These are phyloP conservation scores for Bettongia penicillata DNA, from an alignment of 2,113 vertebrate species.

Conservation along the genomic window DNA sequence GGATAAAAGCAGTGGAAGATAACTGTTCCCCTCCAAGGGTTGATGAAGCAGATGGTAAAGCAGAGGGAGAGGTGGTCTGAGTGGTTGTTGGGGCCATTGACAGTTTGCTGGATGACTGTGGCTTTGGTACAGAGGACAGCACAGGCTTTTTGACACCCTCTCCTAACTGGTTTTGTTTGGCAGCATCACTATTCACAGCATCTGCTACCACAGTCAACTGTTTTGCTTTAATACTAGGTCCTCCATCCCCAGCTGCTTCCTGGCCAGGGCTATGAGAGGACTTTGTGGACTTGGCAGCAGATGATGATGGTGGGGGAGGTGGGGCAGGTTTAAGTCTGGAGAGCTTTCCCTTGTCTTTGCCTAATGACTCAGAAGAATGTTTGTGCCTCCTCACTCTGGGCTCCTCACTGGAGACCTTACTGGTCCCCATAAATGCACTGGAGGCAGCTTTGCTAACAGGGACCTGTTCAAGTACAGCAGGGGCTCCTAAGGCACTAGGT, in stretches of 20 bases:
- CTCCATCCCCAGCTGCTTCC: conserved; percentile 83
- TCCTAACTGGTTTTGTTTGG: conserved; percentile 82
- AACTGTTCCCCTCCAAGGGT: conserved; percentile 77
- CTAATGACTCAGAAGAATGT: conserved; percentile 83
- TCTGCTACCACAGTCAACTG: conserved; percentile 81
- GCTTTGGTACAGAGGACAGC: conserved; percentile 88
- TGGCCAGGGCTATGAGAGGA: conserved; percentile 86
- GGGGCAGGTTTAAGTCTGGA: conserved; percentile 94
- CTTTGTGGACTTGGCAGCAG: conserved; percentile 87
- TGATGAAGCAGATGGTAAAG: conserved; percentile 47
- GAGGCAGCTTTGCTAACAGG: conserved; percentile 80
- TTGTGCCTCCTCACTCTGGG: conserved; percentile 90
- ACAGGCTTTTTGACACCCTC: conserved; percentile 88
- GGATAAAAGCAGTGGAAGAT: conserved; percentile 90
- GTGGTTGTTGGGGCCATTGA: conserved; percentile 68
- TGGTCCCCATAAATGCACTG: conserved; percentile 80
- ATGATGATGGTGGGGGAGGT: conserved; percentile 87
- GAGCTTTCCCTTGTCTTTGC: conserved; percentile 90
- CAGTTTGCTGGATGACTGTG: conserved; percentile 84
- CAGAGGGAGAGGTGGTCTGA: conserved; percentile 69
- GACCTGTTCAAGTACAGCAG: conserved; percentile 68
- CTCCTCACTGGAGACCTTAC: conserved; percentile 87
- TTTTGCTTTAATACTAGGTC: conserved; percentile 85
- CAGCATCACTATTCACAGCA: conserved; percentile 76
- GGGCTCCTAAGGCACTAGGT: conserved; percentile 81